Evolutionary conservation across 1,140 invertebrate species (phyloP).

Genomic region (Anagrus nilaparvatae): DNA sequence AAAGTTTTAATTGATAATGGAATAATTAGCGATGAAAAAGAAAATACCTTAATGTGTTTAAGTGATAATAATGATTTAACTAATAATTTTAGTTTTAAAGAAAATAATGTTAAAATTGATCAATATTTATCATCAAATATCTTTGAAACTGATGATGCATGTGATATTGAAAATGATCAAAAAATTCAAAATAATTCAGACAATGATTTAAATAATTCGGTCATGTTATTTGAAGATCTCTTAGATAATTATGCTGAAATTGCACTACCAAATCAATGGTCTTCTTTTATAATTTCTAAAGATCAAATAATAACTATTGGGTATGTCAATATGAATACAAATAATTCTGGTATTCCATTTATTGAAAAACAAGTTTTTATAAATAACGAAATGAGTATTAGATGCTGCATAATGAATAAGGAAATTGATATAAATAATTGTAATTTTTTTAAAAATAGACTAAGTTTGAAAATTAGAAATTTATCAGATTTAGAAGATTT

Average conservation of each 20-base stretch:
- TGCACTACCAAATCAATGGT: constrained; percentile 32
- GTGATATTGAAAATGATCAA: not conserved
- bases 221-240: constrained; percentile 35
- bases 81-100: too few relatives aligned
- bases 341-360: constrained; percentile 29
- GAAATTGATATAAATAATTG: constrained; percentile 28
- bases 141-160: too few relatives aligned
- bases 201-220: not conserved
- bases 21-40: too few relatives aligned
- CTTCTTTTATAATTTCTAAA: constrained; percentile 29
- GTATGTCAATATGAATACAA: constrained; percentile 28
- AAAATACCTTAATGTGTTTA: too few relatives aligned
- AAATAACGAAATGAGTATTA: constrained; percentile 33
- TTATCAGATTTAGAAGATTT: constrained; percentile 32
- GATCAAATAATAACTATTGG: constrained; percentile 30
- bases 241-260: constrained; percentile 34
- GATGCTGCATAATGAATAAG: constrained; percentile 26
- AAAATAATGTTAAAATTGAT: too few relatives aligned
- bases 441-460: constrained; percentile 27
- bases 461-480: constrained; percentile 20
- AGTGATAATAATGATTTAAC: too few relatives aligned
- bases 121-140: too few relatives aligned
- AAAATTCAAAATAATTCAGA: not conserved
- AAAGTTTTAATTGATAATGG: too few relatives aligned
- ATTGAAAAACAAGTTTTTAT: constrained; percentile 34